Evolutionary conservation across 2,797 vertebrate species (phyloP).

Genomic region (Pseudochaenichthys georgianus): DNA sequence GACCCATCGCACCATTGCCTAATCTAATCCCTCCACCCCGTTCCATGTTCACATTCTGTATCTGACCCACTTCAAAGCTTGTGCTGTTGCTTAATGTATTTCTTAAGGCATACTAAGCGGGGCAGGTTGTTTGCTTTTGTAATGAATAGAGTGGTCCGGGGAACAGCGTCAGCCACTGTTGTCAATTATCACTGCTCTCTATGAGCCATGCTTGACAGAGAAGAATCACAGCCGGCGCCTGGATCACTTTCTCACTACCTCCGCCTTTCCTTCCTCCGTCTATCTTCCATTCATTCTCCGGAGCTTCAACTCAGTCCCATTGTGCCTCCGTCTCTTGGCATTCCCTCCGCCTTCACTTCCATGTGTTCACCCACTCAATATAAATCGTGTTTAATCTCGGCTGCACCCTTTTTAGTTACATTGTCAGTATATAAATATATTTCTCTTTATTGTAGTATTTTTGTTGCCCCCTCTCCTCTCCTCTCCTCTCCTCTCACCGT

Average conservation of each 20-base stretch:
- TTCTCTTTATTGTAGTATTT: conserved; percentile 40
- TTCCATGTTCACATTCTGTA: conserved; percentile 34
- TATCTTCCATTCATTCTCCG: conserved; percentile 53
- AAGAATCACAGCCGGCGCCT: conserved; percentile 73
- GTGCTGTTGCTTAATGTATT: conserved; percentile 39
- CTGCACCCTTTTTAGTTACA: conserved; percentile 41
- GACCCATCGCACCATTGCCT: conserved; percentile 17
- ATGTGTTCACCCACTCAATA: conserved; percentile 49
- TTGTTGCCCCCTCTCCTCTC: conserved; percentile 8
- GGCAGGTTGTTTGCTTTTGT: conserved; percentile 61
- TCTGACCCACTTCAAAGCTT: conserved; percentile 39
- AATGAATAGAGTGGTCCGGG: conserved; percentile 75
- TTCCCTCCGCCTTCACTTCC: conserved; percentile 38
- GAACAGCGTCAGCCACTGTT: conserved; percentile 64
- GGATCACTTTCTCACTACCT: conserved; percentile 68
- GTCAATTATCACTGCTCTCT: conserved; percentile 74
- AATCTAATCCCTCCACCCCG: background rate
- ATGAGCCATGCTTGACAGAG: conserved; percentile 70
- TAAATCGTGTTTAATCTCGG: conserved; percentile 61
- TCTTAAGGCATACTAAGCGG: conserved; percentile 33
- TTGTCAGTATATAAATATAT: conserved; percentile 47
- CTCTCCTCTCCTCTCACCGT: background rate
- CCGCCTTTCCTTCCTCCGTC: conserved; percentile 67
- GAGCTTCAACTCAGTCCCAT: conserved; percentile 51
- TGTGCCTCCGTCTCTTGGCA: conserved; percentile 58